phyloP scores from a whole-genome alignment of 2,888 invertebrate genomes.

The Tenthredo amoena region DNA sequence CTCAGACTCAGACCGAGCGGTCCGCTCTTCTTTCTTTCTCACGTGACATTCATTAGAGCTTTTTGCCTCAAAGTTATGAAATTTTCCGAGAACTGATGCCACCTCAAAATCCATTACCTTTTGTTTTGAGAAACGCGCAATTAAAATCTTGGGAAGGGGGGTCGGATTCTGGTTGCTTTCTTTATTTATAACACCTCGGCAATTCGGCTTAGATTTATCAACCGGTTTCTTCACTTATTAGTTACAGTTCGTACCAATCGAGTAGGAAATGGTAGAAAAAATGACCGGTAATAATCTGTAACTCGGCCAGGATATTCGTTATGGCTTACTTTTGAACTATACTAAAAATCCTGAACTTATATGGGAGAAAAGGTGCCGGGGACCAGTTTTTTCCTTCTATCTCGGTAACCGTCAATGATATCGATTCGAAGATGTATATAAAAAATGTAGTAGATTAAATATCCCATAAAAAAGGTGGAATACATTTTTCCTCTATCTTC shows the following conservation, averaged over 20 bases:
- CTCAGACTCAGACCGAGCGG: constrained; percentile 1
- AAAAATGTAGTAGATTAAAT: neutral
- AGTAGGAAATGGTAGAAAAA: neutral
- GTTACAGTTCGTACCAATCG: neutral
- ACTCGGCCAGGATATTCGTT: neutral
- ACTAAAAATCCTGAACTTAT: neutral
- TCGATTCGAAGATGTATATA: neutral
- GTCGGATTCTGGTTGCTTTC: neutral
- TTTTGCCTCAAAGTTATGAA: constrained; percentile 14
- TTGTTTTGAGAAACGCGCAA: neutral
- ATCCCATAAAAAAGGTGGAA: neutral
- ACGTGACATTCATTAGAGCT: constrained; percentile 12
- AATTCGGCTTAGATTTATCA: neutral
- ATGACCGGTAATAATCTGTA: neutral
- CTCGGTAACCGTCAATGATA: neutral
- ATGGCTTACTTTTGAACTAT: neutral
- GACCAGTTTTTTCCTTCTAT: neutral
- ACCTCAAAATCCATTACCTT: neutral
- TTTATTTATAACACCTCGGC: neutral
- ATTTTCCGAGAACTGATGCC: constrained; percentile 31
- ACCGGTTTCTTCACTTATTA: neutral
- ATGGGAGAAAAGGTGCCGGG: neutral
- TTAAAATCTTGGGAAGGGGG: neutral
- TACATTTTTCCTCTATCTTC: neutral
- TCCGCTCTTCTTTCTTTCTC: constrained; percentile 7